Evolutionary conservation across 2,797 vertebrate species (phyloP), one percentile per base, ranked within the genome.

Genomic region (Mastacembelus armatus): DNA sequence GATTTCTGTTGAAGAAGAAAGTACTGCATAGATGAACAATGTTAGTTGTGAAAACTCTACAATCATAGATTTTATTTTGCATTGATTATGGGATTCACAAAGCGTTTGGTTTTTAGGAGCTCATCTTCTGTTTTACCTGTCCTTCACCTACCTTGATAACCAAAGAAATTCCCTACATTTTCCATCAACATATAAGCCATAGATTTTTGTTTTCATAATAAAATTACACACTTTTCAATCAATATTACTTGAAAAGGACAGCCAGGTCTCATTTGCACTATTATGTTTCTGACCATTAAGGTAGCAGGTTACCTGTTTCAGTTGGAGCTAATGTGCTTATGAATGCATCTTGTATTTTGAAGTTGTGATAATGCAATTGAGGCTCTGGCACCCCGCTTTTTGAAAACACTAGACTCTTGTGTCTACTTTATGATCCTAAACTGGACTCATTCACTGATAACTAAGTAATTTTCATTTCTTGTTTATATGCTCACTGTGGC

Each of bases 131-230:
- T 68, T 71, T 63, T 42, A 71, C 42, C 64, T 76, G 69, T 58
- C 60, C 69, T 75, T 68, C 43, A 64, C 66, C 47, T 76, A 58
- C 92, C 92, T 94, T 86, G 76, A 90, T 92, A 95, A 96, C 96
- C 96, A 97, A 98, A 98, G 96, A 97, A 94, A 91, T 91, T 83
- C 90, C 91, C 90, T 86, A 87, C 84, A 83, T 93, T 93, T 77
- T 48, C 62, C 67, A 67, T 74, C 69, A 76, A 84, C 68, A 74
- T 30, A 66, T 60, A 90, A 89, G 88, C 89, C 90, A 91, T 92
- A 84, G 68, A 80, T 74, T 56, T 71, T 75, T 26, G 22, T 74
- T 58, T 74, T 56, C 52, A 58, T 35, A 59, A 61, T 76, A 48
- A 80, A 76, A 59, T 73, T 66, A 55, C 61, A 65, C 77, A 58